These are phyloP conservation scores for Lucifuga dentata DNA, from an alignment of 2,113 vertebrate genomes.

Conservation along the genomic window DNA sequence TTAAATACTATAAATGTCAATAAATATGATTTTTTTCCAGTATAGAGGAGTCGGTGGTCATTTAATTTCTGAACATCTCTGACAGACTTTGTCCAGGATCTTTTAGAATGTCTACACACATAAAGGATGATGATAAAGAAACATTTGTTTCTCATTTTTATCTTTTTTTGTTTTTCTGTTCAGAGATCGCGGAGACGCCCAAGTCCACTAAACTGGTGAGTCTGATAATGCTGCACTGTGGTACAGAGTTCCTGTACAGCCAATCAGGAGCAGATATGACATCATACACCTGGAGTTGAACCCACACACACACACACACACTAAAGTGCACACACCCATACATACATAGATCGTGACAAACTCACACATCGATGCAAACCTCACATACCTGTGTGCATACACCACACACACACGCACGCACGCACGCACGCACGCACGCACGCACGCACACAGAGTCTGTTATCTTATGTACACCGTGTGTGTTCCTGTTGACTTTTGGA, in stretches of 20 bases:
- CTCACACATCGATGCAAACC: too few species aligned
- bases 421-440: neutral
- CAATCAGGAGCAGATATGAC: slow-evolving; percentile 3
- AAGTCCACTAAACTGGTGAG: slow-evolving; percentile 92
- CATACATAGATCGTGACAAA: too few species aligned
- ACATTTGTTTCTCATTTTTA: slow-evolving; percentile 14
- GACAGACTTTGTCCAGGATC: slow-evolving; percentile 19
- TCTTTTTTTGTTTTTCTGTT: slow-evolving; percentile 26
- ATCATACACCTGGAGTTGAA: neutral
- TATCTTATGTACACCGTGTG: slow-evolving; percentile 13
- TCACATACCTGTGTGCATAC: too few species aligned
- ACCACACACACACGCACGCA: neutral
- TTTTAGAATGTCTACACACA: slow-evolving; percentile 14
- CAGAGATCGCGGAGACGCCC: slow-evolving; percentile 83
- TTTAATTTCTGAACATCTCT: neutral
- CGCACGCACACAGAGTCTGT: too few species aligned
- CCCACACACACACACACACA: slow-evolving; percentile 1
- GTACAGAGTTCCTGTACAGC: slow-evolving; percentile 1
- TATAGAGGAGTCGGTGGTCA: too few species aligned
- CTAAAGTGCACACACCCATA: neutral
- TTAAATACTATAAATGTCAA: too few species aligned
- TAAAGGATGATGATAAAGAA: neutral
- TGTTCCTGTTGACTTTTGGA: slow-evolving; percentile 1
- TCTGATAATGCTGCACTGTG: slow-evolving; percentile 40
- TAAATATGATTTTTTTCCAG: too few species aligned